These are phyloP conservation scores for Luehdorfia chinensis DNA, from an alignment of 1,140 invertebrate genomes.

Conservation along the genomic window DNA sequence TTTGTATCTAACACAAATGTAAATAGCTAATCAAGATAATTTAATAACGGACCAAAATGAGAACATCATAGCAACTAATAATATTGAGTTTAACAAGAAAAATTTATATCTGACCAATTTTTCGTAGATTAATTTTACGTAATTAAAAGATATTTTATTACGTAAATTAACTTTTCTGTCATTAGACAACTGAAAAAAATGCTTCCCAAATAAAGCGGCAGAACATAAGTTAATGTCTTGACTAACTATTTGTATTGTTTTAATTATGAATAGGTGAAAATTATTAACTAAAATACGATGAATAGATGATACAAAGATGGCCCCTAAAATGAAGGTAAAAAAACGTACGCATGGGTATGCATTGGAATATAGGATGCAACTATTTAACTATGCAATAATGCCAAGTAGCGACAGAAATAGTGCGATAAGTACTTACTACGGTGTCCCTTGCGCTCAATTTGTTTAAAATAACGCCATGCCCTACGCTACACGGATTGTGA, in stretches of 20 bases:
- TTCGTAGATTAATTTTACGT: too few relatives aligned
- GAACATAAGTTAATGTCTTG: not conserved
- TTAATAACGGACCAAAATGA: too few relatives aligned
- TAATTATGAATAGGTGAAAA: not conserved
- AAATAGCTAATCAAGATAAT: too few relatives aligned
- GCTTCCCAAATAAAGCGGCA: too few relatives aligned
- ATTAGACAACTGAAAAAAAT: too few relatives aligned
- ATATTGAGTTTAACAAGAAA: too few relatives aligned
- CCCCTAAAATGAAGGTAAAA: not conserved
- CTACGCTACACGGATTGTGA: conserved; percentile 4
- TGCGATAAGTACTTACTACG: conserved; percentile 1
- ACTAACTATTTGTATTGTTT: not conserved
- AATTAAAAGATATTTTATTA: too few relatives aligned
- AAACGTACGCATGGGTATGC: not conserved
- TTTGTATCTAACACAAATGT: too few relatives aligned
- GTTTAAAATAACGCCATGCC: conserved; percentile 4
- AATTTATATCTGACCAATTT: too few relatives aligned
- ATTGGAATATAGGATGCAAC: not conserved
- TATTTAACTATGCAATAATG: not conserved
- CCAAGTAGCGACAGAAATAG: conserved; percentile 11
- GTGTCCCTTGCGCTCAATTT: not conserved
- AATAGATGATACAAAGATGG: not conserved
- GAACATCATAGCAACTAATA: too few relatives aligned
- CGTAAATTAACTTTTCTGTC: too few relatives aligned
- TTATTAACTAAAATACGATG: not conserved